Base-by-base conservation (phyloP, 1,140 invertebrate species). In the Trichonephila clavipes region DNA sequence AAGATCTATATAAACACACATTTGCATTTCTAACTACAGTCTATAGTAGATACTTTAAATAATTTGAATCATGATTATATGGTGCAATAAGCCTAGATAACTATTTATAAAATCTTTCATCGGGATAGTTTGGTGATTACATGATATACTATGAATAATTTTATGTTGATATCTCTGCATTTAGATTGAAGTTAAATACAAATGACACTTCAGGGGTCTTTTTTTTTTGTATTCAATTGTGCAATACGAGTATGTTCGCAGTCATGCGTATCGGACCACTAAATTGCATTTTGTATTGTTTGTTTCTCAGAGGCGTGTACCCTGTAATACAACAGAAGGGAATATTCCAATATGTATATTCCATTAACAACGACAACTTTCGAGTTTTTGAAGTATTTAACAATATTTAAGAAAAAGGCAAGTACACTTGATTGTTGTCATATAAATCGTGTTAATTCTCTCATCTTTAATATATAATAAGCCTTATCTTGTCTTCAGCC, bases 271-370 rank as follows among this genome's bases (percentile, higher is more conserved):
- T 85, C 28, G 89, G 89, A 82, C 89, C 89, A 81, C 18, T 59
- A 24, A 82, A 90, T 62, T 81, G 89, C 89, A 90, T 90, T 89
- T 90, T 89, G 66, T 82, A 40, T 44, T 88, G 34, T 69, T 64
- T 87, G n/a, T 64, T 81, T 81, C 62, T 62, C 34, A 44, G 28
- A 77, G 92, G 69, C 24, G 92, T 90, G 14, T 28, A 85, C 93
- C 93, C 93, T 94, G 93, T 90, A 94, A 90, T 90, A 85, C 88
- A 94, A 90, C 93, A 12, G 51, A 94, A 94, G 93, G 93, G 93
- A 94, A 94, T 89, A 94, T 94, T 94, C 93, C 93, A 94, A 14
- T 62, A 72, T 58, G 88, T 28, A 82, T 94, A 94, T 94, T 94
- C 88, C 88, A 89, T 94, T 81, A 40, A 34, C 18, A 34, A 77